Evolutionary conservation across 2,888 invertebrate genomes (phyloP), one percentile per base, ranked within the genome.

Genomic region (Eumacrocentrus americanus): DNA sequence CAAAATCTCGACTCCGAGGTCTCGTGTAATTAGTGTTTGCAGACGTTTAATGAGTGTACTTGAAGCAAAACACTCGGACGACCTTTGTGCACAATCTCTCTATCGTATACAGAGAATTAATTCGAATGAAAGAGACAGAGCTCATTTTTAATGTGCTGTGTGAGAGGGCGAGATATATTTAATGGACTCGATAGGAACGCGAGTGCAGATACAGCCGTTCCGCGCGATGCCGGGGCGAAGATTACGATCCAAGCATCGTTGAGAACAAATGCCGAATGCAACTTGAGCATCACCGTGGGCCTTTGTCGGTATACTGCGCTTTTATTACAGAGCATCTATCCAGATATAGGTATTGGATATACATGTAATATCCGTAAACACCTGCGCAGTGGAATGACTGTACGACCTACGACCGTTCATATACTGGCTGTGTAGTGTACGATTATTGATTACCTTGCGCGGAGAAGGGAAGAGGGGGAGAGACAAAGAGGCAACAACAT

Each of bases 251-350:
- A 72, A 76, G 73, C 75, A 76, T 76, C 73, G 64, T 70, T 68
- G 70, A 73, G 75, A 79, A 79, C 78, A 78, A 80, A 79, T 78
- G 75, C 76, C 74, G 72, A 76, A 75, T 74, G 74, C 74, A 72
- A 70, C 70, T 74, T 71, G 70, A 63, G 72, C 69, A 72, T 72
- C 69, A 73, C 67, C 71, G 66, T 51, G 68, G 64, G 60, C 72
- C 78, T 78, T 80, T 80, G 79, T 79, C 77, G 77, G 78, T 67
- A 64, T 65, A 7, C 1, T 9, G n/a, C 29, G 29, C 6, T 38
- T 20, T 44, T 46, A 51, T 47, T 40, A n/a, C 22, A 18, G n/a
- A 52, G 35, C 42, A 44, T 52, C 44, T 51, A 50, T 42, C 40
- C 34, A 57, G 29, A 38, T 42, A 38, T 57, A 14, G n/a, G 14